phyloP scores from a whole-genome alignment of 2,888 invertebrate genomes.

The Hypercompe scribonia region DNA sequence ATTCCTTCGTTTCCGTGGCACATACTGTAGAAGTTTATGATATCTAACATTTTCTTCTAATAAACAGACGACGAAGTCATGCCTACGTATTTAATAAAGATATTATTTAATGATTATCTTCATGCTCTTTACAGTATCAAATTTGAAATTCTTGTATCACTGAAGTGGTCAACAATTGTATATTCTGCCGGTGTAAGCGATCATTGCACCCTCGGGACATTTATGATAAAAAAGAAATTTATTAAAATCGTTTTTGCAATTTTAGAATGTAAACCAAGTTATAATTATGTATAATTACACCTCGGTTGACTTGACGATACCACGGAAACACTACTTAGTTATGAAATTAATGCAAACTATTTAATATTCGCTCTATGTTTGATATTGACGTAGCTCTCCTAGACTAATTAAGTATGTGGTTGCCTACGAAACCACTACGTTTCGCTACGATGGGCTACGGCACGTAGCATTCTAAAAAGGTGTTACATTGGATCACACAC shows the following conservation, averaged over 20 bases:
- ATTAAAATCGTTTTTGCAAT: neutral
- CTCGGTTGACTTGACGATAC: neutral
- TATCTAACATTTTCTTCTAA: neutral
- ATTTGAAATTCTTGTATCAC: neutral
- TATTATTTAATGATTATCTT: neutral
- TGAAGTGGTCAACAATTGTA: neutral
- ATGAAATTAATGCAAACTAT: neutral
- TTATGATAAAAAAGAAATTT: neutral
- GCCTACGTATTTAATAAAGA: neutral
- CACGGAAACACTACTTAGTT: constrained; percentile 1
- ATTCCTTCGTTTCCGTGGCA: neutral
- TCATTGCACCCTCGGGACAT: neutral
- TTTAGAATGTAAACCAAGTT: no score
- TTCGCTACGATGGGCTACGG: neutral
- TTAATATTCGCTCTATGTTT: constrained; percentile 29
- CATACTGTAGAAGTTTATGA: neutral
- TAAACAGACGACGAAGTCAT: neutral
- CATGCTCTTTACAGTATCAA: neutral
- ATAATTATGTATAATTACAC: no score
- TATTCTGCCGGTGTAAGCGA: neutral
- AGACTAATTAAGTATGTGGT: constrained; percentile 31
- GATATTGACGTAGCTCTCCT: constrained; percentile 31
- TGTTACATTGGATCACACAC: neutral
- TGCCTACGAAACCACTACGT: constrained; percentile 3
- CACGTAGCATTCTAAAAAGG: neutral